Conservation (phyloP, 2,113 vertebrate species). For the Rhabdomys dilectus region DNA sequence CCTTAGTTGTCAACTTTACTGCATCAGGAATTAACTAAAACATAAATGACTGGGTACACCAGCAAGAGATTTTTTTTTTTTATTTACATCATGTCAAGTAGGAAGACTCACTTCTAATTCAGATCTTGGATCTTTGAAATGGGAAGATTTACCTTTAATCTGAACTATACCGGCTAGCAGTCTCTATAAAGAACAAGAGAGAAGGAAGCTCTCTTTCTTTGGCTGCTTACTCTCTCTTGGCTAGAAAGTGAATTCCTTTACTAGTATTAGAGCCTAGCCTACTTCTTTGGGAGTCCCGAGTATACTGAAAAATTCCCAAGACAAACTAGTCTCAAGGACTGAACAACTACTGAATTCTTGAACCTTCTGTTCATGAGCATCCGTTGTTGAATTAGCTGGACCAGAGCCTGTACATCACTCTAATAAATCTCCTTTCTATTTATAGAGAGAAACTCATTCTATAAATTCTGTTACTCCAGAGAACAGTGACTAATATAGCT, state of each 20-base stretch:
- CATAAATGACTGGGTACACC: not conserved
- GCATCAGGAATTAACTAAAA: not conserved
- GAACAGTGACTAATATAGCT: not conserved
- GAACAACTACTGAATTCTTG: not conserved
- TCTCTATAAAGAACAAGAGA: not conserved
- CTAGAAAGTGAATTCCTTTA: not conserved
- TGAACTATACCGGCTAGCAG: not conserved
- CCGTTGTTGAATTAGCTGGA: not conserved
- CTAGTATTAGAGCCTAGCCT: not conserved
- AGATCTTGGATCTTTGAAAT: not conserved
- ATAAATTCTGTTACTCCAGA: not conserved
- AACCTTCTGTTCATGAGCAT: not conserved
- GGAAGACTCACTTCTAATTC: not conserved
- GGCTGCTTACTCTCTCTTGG: not conserved
- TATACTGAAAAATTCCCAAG: not conserved
- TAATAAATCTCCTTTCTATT: not conserved
- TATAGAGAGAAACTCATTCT: not conserved
- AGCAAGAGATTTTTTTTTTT: not conserved
- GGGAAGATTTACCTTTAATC: not conserved
- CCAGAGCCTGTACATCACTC: not conserved
- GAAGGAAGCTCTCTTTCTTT: not conserved
- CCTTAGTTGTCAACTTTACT: not conserved
- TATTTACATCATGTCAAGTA: not conserved
- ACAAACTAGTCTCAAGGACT: not conserved
- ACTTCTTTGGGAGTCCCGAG: not conserved